Evolutionary conservation across 2,888 invertebrate genomes (phyloP).

Genomic region (Napeogenes inachia): DNA sequence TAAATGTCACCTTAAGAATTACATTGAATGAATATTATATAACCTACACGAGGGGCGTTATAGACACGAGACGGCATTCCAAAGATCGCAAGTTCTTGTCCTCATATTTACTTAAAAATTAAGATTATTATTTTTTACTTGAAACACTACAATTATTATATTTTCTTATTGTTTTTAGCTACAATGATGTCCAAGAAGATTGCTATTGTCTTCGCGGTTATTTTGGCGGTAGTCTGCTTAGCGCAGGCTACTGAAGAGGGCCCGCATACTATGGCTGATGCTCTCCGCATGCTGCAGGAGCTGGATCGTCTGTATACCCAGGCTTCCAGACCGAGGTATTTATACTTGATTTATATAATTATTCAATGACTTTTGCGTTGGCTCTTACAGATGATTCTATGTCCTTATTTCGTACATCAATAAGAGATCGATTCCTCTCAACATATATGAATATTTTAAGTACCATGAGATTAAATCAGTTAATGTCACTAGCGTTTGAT

Average conservation of each 20-base stretch:
- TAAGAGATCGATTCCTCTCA: too few relatives aligned
- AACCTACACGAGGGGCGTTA: too few relatives aligned
- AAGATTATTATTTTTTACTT: neutral
- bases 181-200: slow-evolving; percentile 68
- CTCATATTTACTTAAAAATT: neutral
- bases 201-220: slow-evolving; percentile 53
- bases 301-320: slow-evolving; percentile 82
- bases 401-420: too few relatives aligned
- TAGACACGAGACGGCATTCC: too few relatives aligned
- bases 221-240: slow-evolving; percentile 57
- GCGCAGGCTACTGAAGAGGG: slow-evolving; percentile 69
- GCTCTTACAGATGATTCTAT: too few relatives aligned
- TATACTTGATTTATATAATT: neutral
- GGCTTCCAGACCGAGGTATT: slow-evolving; percentile 81
- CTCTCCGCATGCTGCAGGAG: slow-evolving; percentile 81
- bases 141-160: neutral
- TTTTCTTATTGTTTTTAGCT: slow-evolving; percentile 23
- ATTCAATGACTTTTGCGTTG: neutral
- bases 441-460: too few relatives aligned
- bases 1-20: too few relatives aligned
- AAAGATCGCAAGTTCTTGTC: too few relatives aligned
- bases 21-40: too few relatives aligned
- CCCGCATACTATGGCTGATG: slow-evolving; percentile 80
- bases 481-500: too few relatives aligned
- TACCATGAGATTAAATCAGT: too few relatives aligned